Conservation (phyloP, 2,113 vertebrate species). For the Elgaria multicarinata region DNA sequence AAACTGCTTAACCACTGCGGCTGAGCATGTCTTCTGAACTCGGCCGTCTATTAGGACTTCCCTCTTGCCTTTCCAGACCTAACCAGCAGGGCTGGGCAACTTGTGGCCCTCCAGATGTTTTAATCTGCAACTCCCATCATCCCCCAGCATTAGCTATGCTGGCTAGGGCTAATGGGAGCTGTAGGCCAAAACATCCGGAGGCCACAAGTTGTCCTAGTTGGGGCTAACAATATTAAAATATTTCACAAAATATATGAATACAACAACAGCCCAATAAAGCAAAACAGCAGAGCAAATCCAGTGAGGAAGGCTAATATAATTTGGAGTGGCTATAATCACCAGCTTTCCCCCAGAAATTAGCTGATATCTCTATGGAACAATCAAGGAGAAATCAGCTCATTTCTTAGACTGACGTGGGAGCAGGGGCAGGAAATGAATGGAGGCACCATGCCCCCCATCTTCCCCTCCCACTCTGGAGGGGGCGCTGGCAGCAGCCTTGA, state of each 20-base stretch:
- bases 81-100: no score
- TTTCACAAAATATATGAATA: no score
- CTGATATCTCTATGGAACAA: neutral
- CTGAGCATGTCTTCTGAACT: no score
- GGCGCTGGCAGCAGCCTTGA: neutral
- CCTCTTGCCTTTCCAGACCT: neutral
- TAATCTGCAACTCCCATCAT: neutral
- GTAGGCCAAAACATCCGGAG: neutral
- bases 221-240: neutral
- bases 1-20: no score
- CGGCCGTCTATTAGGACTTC: neutral
- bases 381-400: neutral
- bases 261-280: neutral
- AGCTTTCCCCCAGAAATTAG: neutral
- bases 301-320: neutral
- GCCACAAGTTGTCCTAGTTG: neutral
- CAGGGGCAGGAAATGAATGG: neutral
- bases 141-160: neutral
- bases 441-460: neutral
- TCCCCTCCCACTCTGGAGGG: neutral
- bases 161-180: neutral
- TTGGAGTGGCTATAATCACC: neutral
- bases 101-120: neutral
- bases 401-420: conserved; percentile 5
- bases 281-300: neutral